These are phyloP conservation scores for Sepiola atlantica DNA, from an alignment of 2,888 invertebrate species.

Conservation along the genomic window DNA sequence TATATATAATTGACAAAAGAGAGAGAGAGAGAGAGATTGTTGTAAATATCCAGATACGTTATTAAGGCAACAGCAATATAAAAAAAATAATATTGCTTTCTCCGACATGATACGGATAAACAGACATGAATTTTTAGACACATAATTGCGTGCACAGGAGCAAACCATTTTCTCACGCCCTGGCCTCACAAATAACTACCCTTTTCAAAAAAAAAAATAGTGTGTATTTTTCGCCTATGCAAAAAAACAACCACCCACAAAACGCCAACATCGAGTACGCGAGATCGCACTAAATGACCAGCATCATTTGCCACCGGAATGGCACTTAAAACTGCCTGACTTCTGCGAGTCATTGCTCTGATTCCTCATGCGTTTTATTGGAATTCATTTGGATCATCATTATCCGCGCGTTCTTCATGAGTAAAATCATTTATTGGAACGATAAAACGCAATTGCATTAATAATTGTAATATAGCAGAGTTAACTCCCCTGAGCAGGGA, in stretches of 20 bases:
- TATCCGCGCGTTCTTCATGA: too few species aligned
- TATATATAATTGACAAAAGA: background rate
- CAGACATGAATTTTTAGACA: background rate
- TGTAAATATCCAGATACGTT: background rate
- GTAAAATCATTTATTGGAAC: too few species aligned
- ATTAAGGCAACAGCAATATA: background rate
- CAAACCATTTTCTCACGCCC: background rate
- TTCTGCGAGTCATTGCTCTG: background rate
- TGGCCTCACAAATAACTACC: background rate
- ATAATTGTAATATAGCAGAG: too few species aligned
- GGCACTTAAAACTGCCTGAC: background rate
- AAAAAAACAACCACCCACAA: too few species aligned
- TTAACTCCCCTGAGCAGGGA: too few species aligned
- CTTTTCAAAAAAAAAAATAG: background rate
- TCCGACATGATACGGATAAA: background rate
- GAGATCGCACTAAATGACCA: background rate
- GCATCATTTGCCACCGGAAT: background rate
- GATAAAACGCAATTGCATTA: too few species aligned
- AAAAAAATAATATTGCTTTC: background rate
- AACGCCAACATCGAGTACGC: background rate
- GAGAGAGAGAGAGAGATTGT: background rate
- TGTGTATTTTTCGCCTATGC: background rate
- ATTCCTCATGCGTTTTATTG: background rate
- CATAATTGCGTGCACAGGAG: background rate
- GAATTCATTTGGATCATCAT: background rate